phyloP scores from a whole-genome alignment of 1,140 invertebrate genomes.

The Grapholita molesta region DNA sequence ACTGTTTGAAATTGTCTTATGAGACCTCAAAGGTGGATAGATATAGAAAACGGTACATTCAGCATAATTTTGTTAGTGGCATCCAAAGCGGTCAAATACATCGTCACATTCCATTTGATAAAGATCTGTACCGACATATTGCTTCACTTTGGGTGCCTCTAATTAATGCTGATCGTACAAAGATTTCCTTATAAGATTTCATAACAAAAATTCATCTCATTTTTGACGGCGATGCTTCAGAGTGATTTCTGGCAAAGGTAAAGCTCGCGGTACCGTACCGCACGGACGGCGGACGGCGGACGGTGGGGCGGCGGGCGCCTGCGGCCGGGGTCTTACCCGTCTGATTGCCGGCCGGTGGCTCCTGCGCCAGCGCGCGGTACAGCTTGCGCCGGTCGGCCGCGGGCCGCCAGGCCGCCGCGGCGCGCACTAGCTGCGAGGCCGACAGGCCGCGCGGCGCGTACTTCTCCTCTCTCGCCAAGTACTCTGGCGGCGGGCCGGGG shows the following conservation, averaged over 20 bases:
- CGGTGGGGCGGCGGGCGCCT: background rate
- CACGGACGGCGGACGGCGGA: background rate
- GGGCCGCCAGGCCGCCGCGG: slow-evolving; percentile 81
- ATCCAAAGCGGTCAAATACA: background rate
- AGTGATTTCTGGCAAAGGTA: background rate
- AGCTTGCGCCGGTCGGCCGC: slow-evolving; percentile 58
- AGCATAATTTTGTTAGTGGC: background rate
- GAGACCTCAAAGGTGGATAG: background rate
- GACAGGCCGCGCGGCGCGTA: slow-evolving; percentile 33
- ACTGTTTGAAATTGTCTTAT: background rate
- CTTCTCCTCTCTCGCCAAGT: slow-evolving; percentile 22
- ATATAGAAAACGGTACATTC: background rate
- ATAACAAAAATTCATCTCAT: background rate
- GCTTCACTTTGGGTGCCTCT: too few relatives aligned
- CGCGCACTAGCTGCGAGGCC: slow-evolving; percentile 83
- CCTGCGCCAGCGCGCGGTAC: slow-evolving; percentile 41
- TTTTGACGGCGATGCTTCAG: background rate
- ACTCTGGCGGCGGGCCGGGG: slow-evolving; percentile 25
- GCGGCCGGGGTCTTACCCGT: slow-evolving; percentile 71
- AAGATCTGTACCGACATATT: too few relatives aligned
- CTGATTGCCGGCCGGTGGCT: slow-evolving; percentile 75
- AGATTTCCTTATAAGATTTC: background rate
- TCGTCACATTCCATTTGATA: too few relatives aligned
- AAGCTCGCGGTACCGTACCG: background rate
- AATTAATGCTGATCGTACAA: too few relatives aligned